phyloP scores from a whole-genome alignment of 2,888 invertebrate genomes.

The Phortica okadai region DNA sequence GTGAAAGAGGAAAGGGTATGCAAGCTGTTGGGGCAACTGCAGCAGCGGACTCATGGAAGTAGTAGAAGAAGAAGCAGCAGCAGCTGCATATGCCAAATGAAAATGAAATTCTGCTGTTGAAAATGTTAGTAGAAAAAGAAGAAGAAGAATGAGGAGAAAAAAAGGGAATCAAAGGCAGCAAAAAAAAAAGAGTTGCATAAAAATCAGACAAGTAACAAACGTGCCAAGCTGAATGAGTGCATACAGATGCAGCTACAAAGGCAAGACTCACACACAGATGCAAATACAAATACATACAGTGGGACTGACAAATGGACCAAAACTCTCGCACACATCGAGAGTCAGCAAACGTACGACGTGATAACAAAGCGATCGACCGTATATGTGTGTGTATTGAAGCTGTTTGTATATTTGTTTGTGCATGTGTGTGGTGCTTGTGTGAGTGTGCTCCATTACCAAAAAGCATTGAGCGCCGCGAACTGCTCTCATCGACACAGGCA shows the following conservation, averaged over 20 bases:
- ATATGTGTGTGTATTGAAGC: neutral
- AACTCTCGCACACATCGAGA: neutral
- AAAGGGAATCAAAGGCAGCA: neutral
- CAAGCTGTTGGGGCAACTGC: constrained; percentile 28
- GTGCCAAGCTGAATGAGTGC: neutral
- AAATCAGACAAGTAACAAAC: constrained; percentile 17
- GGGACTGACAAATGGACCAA: neutral
- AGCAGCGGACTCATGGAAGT: neutral
- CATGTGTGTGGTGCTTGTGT: neutral
- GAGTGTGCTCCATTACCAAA: neutral
- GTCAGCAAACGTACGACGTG: neutral
- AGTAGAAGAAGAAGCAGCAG: neutral
- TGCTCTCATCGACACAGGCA: neutral
- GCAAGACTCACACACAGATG: neutral
- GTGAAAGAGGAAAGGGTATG: constrained; percentile 26
- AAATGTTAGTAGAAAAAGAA: neutral
- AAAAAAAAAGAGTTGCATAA: neutral
- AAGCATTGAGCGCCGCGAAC: neutral
- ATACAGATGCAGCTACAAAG: neutral
- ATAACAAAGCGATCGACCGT: constrained; percentile 20
- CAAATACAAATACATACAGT: neutral
- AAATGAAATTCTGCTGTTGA: constrained; percentile 19
- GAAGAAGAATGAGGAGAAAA: neutral
- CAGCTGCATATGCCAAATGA: constrained; percentile 9
- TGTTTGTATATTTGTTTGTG: too few species aligned